Evolutionary conservation across 2,113 vertebrate species (phyloP).

Genomic region (Morone chrysops): DNA sequence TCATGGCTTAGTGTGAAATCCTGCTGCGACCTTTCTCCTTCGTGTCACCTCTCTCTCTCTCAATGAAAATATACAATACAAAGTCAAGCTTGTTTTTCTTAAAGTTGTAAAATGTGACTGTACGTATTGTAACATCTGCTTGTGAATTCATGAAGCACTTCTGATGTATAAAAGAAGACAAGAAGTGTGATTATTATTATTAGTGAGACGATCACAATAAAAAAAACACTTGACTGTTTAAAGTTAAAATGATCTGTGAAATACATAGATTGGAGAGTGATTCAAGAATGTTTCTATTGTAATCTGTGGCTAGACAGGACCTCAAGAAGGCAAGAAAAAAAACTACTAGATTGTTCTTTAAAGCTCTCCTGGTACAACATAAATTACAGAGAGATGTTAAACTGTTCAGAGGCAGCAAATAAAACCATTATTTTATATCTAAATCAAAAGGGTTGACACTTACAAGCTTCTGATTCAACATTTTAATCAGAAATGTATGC

Average conservation of each 20-base stretch:
- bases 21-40: conserved; percentile 3
- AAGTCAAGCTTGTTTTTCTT: conserved; percentile 8
- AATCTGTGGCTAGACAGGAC: background rate
- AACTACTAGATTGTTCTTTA: background rate
- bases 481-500: conserved; percentile 31
- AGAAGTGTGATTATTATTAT: background rate
- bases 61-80: background rate
- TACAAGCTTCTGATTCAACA: background rate
- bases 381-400: background rate
- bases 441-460: background rate
- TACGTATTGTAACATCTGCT: background rate
- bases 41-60: background rate
- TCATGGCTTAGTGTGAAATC: background rate
- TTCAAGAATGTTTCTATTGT: background rate
- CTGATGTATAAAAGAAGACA: background rate
- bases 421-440: background rate
- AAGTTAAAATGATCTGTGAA: background rate
- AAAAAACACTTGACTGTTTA: background rate
- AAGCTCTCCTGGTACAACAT: background rate
- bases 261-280: background rate
- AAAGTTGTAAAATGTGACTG: too few relatives aligned
- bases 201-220: background rate
- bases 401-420: background rate
- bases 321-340: conserved; percentile 15
- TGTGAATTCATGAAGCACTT: background rate